Evolutionary conservation across 2,113 vertebrate species (phyloP).

Genomic region (Ictalurus furcatus): DNA sequence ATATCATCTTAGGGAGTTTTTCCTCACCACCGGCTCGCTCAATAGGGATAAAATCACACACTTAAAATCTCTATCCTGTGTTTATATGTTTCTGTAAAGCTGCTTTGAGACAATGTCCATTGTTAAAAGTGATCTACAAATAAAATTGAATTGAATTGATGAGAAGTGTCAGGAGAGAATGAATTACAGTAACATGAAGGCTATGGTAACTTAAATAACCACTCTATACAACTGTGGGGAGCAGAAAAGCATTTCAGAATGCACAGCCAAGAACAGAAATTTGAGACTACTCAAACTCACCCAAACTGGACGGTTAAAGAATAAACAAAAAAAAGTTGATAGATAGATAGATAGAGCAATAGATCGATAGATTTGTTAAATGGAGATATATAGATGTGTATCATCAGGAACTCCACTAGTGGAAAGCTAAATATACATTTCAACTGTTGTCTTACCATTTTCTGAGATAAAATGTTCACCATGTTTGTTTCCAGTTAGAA

Average conservation of each 20-base stretch:
- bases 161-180: not conserved
- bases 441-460: not conserved
- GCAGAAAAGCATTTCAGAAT: not conserved
- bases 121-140: no score
- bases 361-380: no score
- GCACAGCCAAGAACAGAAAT: not conserved
- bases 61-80: no score
- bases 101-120: no score
- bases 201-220: not conserved
- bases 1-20: no score
- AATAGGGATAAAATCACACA: no score
- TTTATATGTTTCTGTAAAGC: no score
- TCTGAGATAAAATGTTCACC: not conserved
- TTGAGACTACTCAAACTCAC: not conserved
- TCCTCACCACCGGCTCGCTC: no score
- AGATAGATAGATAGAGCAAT: not conserved
- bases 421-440: not conserved
- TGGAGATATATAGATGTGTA: no score
- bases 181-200: not conserved
- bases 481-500: not conserved
- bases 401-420: not conserved
- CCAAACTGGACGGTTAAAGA: not conserved
- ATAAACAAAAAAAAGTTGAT: no score
- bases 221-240: not conserved
- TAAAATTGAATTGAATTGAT: not conserved